phyloP scores from a whole-genome alignment of 2,113 vertebrate genomes.

The Verasper variegatus region DNA sequence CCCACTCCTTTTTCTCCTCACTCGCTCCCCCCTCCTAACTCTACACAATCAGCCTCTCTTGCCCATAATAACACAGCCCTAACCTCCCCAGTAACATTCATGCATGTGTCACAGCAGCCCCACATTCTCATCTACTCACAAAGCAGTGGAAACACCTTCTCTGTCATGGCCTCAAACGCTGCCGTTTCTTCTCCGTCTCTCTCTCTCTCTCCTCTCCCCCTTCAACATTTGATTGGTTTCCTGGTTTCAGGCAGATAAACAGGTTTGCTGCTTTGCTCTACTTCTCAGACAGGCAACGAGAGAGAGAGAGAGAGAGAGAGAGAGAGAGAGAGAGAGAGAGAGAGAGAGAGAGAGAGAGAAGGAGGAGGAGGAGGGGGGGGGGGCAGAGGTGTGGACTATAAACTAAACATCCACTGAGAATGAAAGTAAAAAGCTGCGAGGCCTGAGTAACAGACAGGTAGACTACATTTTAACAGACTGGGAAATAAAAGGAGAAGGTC shows the following conservation, averaged over 20 bases:
- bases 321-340: conserved; percentile 23
- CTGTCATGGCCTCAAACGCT: conserved; percentile 25
- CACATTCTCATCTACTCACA: conserved; percentile 33
- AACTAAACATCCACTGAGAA: conserved; percentile 32
- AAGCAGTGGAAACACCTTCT: conserved; percentile 43
- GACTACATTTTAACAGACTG: background rate
- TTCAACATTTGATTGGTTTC: conserved; percentile 75
- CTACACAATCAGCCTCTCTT: background rate
- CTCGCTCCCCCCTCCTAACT: background rate
- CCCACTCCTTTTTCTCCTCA: background rate
- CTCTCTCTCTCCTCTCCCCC: conserved; percentile 24
- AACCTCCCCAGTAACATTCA: conserved; percentile 30
- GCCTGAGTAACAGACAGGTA: background rate
- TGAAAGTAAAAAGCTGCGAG: conserved; percentile 19
- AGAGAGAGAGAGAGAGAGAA: conserved; percentile 25
- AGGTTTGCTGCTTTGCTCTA: conserved; percentile 76
- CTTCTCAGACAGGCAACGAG: conserved; percentile 29
- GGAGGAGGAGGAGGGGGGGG: conserved; percentile 28
- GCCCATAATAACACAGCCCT: background rate
- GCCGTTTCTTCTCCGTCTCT: conserved; percentile 32
- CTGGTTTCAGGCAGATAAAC: conserved; percentile 77
- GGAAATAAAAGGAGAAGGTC: background rate
- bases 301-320: conserved; percentile 17
- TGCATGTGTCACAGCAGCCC: conserved; percentile 24
- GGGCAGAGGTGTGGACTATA: conserved; percentile 44